These are phyloP conservation scores for Sciaenops ocellatus DNA, from an alignment of 2,797 vertebrate species.

Conservation along the genomic window DNA sequence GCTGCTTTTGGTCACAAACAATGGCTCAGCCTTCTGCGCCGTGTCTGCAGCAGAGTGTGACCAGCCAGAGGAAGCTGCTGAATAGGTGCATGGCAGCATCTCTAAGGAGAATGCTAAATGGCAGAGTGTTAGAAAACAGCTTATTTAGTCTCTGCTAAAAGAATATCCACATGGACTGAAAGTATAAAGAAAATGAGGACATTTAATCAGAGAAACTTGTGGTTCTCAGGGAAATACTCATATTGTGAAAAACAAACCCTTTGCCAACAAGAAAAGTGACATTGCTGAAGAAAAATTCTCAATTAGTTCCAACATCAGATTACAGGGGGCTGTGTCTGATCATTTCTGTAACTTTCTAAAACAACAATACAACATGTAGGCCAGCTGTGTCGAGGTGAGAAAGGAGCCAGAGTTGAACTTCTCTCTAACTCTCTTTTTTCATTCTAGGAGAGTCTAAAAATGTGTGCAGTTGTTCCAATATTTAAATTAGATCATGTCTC, in stretches of 20 bases:
- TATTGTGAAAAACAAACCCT: constrained; percentile 1
- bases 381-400: background rate
- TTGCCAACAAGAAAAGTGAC: constrained; percentile 17
- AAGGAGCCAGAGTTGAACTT: background rate
- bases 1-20: constrained; percentile 38
- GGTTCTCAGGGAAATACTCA: background rate
- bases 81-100: constrained; percentile 18
- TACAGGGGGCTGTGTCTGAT: background rate
- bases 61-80: constrained; percentile 31
- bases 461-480: background rate
- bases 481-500: background rate
- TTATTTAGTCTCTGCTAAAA: constrained; percentile 31
- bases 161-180: constrained; percentile 4
- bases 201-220: constrained; percentile 29
- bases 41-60: constrained; percentile 50
- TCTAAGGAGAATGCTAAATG: constrained; percentile 34
- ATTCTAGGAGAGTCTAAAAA: background rate
- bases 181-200: background rate
- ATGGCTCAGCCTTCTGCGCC: constrained; percentile 39
- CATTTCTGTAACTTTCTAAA: background rate
- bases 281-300: constrained; percentile 25
- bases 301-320: background rate
- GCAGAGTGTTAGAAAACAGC: constrained; percentile 25
- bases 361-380: background rate
- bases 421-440: background rate